Evolutionary conservation across 2,797 vertebrate genomes (phyloP).

Genomic region (Odontamblyopus lacepedii): DNA sequence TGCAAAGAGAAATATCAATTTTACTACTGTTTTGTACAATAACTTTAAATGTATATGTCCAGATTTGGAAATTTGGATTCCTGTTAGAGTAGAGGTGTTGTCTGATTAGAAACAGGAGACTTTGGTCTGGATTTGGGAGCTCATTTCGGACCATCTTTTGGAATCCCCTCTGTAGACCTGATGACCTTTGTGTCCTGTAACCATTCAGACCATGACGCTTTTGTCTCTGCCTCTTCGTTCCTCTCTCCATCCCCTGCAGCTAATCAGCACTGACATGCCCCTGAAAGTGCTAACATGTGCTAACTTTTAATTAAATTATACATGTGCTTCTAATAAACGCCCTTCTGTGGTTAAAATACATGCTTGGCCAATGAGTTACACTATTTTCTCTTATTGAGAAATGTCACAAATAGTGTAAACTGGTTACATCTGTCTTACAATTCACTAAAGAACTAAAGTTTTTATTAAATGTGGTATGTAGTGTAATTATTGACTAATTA

Average conservation of each 20-base stretch:
- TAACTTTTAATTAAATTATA: not conserved
- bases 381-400: not conserved
- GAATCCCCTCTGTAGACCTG: not conserved
- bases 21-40: too few species aligned
- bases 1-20: too few species aligned
- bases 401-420: not conserved
- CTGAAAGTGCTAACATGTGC: not conserved
- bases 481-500: too few species aligned
- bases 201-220: constrained; percentile 16
- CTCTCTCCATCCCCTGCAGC: constrained; percentile 29
- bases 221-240: constrained; percentile 15
- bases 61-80: not conserved
- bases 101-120: not conserved
- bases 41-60: too few species aligned
- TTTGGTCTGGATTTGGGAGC: not conserved
- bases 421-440: not conserved
- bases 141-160: constrained; percentile 7
- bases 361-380: not conserved
- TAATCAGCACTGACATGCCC: not conserved
- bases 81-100: not conserved
- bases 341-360: not conserved
- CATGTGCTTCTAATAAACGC: not conserved
- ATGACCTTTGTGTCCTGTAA: constrained; percentile 22
- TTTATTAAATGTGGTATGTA: too few species aligned
- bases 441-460: too few species aligned